These are phyloP conservation scores for Ramphastos sulfuratus DNA, from an alignment of 2,113 vertebrate genomes.

Conservation along the genomic window DNA sequence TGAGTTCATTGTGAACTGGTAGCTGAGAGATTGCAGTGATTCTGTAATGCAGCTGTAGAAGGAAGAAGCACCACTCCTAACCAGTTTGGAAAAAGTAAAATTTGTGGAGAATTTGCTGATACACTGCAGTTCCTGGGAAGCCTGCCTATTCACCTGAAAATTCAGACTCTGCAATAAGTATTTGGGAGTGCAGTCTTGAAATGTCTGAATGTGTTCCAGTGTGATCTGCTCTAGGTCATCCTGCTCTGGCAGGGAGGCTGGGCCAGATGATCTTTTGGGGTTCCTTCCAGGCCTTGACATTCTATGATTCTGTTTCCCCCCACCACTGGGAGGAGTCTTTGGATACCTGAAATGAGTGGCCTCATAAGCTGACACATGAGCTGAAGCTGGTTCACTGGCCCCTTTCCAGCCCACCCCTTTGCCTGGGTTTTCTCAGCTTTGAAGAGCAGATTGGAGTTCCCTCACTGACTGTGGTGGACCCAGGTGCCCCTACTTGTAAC, in stretches of 20 bases:
- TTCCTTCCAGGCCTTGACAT: too few relatives aligned
- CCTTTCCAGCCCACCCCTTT: not conserved
- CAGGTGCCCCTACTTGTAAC: not conserved
- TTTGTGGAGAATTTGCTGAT: not conserved
- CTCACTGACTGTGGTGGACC: fast-evolving
- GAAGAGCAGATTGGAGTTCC: not conserved
- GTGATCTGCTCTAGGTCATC: too few relatives aligned
- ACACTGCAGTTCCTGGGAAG: not conserved
- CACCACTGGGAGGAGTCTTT: not conserved
- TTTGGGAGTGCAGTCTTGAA: not conserved
- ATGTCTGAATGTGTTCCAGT: not conserved
- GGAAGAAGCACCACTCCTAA: not conserved
- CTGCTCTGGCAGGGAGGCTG: too few relatives aligned
- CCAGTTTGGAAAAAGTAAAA: not conserved
- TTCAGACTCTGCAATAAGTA: not conserved
- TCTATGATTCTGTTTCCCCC: not conserved
- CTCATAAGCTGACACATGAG: fast-evolving
- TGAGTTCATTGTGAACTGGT: not conserved
- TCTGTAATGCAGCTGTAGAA: not conserved
- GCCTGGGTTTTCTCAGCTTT: not conserved
- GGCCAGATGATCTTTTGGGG: too few relatives aligned
- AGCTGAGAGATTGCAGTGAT: not conserved
- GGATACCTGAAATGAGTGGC: not conserved
- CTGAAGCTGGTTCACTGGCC: not conserved
- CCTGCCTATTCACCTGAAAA: not conserved